Evolutionary conservation across 2,797 vertebrate genomes (phyloP), one percentile per base, ranked within the genome.

Genomic region (Botia almorhae): DNA sequence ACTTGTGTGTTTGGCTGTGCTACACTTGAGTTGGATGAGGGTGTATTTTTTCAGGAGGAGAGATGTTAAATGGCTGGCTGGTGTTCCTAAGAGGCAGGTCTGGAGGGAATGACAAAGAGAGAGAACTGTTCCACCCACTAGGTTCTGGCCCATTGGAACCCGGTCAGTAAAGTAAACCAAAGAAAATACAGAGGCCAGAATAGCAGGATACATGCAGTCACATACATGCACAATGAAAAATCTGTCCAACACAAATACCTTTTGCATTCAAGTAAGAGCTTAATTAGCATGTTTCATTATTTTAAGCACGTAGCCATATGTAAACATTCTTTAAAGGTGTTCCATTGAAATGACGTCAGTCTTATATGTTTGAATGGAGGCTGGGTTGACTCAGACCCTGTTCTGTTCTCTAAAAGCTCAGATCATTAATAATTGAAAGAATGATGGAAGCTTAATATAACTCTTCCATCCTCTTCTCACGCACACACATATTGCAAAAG

Each of bases 351-450:
- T 36, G 23, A 48, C 39, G 60, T 17, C 26, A 23, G 56, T 69
- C 55, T 55, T 60, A n/a, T 69, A 60, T 60, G 26, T 78, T 26
- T 53, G 43, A 78, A 78, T 61, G 76, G 46, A 8, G 56, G 46
- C 7, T 78, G 19, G 6, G 48, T 23, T 64, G 77, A 71, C 29
- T 64, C 10, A 39, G 58, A 51, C 29, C 16, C 53, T 61, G 65
- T 11, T 64, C 67, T 36, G 23, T 67, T 67, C 64, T 53, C 76
- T 82, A 84, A 86, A 83, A 85, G 85, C 79, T 80, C 51, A 82
- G 61, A 82, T 33, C 74, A 91, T 93, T 85, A 93, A 92, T 93
- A 90, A 93, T 93, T 93, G 85, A 93, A 76, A 83, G 87, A 88
- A 85, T 89, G 90, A 91, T 74, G 71, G 83, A 88, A 82, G 84